phyloP scores from a whole-genome alignment of 2,113 vertebrate genomes.

The Hyla sarda region DNA sequence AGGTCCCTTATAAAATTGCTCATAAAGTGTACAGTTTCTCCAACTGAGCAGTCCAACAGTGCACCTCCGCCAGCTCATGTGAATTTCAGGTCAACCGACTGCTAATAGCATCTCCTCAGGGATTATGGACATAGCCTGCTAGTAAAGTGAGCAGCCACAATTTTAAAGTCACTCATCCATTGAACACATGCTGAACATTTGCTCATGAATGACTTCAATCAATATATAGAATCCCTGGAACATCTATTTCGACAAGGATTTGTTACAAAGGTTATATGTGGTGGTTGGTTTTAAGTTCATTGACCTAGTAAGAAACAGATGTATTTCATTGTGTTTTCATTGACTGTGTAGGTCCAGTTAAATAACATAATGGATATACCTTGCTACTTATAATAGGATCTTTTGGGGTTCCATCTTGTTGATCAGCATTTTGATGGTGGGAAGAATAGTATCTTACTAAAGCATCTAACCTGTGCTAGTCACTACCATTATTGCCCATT shows the following conservation, averaged over 20 bases:
- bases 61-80: constrained; percentile 63
- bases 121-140: constrained; percentile 67
- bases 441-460: too few species aligned
- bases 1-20: constrained; percentile 2
- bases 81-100: constrained; percentile 71
- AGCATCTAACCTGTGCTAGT: too few species aligned
- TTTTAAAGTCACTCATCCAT: constrained; percentile 73
- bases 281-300: not conserved
- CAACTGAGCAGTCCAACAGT: constrained; percentile 23
- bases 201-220: constrained; percentile 73
- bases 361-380: too few species aligned
- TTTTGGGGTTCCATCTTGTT: too few species aligned
- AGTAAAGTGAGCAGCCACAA: constrained; percentile 69
- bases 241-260: constrained; percentile 61
- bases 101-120: constrained; percentile 73
- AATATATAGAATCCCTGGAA: constrained; percentile 70
- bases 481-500: too few species aligned
- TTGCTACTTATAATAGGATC: too few species aligned
- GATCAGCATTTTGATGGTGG: too few species aligned
- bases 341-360: not conserved
- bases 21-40: constrained; percentile 23
- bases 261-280: constrained; percentile 62
- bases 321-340: constrained; percentile 38
- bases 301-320: not conserved
- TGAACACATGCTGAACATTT: constrained; percentile 72